These are phyloP conservation scores for Drosophila dunni DNA, from an alignment of 1,140 invertebrate species.

Conservation along the genomic window DNA sequence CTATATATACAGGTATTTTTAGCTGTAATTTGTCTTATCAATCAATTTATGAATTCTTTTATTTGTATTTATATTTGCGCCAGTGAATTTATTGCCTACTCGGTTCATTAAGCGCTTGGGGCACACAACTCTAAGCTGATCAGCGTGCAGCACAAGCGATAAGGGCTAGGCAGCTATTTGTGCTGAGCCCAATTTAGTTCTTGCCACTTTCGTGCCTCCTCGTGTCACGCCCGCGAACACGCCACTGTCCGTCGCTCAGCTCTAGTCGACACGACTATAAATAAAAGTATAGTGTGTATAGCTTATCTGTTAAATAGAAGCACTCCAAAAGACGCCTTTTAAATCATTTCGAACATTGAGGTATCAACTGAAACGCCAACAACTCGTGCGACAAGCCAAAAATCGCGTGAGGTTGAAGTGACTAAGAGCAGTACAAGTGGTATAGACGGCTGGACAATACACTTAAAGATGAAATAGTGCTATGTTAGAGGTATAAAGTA, in stretches of 20 bases:
- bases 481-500: no score
- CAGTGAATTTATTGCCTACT: slow-evolving; percentile 2
- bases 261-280: slow-evolving; percentile 3
- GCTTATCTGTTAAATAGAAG: slow-evolving; percentile 1
- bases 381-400: background rate
- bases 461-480: background rate
- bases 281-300: background rate
- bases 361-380: background rate
- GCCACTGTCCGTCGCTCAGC: background rate
- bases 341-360: slow-evolving; percentile 8
- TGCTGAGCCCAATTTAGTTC: background rate
- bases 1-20: background rate
- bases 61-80: slow-evolving; percentile 2
- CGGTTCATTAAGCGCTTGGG: background rate
- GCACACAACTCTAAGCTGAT: background rate
- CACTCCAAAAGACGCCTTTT: background rate
- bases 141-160: background rate
- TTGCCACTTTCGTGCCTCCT: background rate
- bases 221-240: background rate
- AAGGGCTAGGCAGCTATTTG: background rate
- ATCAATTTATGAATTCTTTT: slow-evolving; percentile 21
- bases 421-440: background rate
- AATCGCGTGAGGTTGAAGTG: slow-evolving; percentile 18
- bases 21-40: slow-evolving; percentile 22
- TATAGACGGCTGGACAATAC: background rate